phyloP scores from a whole-genome alignment of 64 coral and sea anemone species.

The Hydrozoanthus tunicans region DNA sequence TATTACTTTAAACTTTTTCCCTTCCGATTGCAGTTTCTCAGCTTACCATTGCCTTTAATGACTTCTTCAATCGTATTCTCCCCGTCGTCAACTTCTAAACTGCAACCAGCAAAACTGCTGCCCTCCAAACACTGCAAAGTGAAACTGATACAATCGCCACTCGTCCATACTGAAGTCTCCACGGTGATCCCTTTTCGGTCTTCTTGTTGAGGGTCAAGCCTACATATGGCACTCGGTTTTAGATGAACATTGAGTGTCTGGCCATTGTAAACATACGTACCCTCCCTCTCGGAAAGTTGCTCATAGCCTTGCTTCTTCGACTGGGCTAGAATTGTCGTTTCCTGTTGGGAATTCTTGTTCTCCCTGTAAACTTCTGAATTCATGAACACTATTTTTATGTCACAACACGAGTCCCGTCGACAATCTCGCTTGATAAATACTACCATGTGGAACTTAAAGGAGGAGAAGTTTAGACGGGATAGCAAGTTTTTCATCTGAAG shows the following conservation, averaged over 20 bases:
- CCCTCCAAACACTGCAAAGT: neutral
- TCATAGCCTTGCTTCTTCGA: neutral
- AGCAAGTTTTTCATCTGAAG: neutral
- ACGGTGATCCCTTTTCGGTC: neutral
- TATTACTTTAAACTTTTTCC: too few species aligned
- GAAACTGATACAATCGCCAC: neutral
- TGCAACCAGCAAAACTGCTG: neutral
- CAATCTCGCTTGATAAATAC: neutral
- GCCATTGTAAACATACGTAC: neutral
- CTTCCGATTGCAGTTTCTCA: neutral
- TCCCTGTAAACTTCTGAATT: constrained; percentile 20
- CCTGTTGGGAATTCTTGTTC: neutral
- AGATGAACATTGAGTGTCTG: neutral
- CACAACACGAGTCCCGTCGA: neutral
- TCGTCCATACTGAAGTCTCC: neutral
- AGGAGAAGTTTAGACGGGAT: neutral
- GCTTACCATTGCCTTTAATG: neutral
- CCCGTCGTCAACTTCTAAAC: neutral
- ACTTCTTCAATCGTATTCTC: neutral
- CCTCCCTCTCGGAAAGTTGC: neutral
- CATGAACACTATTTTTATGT: neutral
- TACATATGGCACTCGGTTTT: neutral
- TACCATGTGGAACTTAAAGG: neutral
- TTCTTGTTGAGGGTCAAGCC: too few species aligned
- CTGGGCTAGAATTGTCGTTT: neutral